A percentile compares a stretch with the other conserved stretches of the same genome.
These are phyloP conservation scores for Drosophila quinaria DNA, from an alignment of 2,888 invertebrate genomes.

Conservation along the genomic window DNA sequence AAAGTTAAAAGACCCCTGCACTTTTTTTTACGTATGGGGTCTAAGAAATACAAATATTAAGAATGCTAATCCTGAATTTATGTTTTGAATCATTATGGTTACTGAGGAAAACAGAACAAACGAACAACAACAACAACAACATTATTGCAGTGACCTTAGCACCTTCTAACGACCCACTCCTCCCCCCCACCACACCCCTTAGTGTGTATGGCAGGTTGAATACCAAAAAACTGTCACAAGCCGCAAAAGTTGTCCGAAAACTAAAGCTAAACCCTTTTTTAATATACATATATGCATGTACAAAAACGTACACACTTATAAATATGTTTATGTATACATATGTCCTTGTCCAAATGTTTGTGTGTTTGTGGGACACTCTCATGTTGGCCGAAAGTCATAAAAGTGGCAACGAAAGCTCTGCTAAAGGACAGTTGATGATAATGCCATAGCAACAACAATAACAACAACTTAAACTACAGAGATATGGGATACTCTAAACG, in stretches of 20 bases:
- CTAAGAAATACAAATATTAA: too few relatives aligned
- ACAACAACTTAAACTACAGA: background rate
- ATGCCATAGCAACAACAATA: constrained; percentile 37
- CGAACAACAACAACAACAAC: constrained; percentile 17
- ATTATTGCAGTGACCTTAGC: constrained; percentile 42
- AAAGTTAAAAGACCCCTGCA: too few relatives aligned
- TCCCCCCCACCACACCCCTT: background rate
- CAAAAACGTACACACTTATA: background rate
- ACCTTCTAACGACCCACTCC: too few relatives aligned
- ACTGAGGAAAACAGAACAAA: background rate
- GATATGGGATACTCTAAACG: background rate
- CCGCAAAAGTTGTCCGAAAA: constrained; percentile 32
- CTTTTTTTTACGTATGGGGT: too few relatives aligned
- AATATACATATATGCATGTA: background rate
- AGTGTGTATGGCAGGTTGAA: constrained; percentile 36
- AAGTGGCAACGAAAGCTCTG: constrained; percentile 39
- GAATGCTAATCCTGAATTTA: too few relatives aligned
- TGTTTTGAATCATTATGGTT: too few relatives aligned
- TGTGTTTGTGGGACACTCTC: constrained; percentile 11
- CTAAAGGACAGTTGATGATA: constrained; percentile 53
- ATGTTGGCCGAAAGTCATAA: constrained; percentile 36
- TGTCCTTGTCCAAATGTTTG: background rate
- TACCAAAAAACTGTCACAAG: constrained; percentile 42
- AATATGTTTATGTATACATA: constrained; percentile 7
- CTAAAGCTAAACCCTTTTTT: constrained; percentile 32